phyloP scores from a whole-genome alignment of 1,140 invertebrate species.

The Neuroterus valhalla region DNA sequence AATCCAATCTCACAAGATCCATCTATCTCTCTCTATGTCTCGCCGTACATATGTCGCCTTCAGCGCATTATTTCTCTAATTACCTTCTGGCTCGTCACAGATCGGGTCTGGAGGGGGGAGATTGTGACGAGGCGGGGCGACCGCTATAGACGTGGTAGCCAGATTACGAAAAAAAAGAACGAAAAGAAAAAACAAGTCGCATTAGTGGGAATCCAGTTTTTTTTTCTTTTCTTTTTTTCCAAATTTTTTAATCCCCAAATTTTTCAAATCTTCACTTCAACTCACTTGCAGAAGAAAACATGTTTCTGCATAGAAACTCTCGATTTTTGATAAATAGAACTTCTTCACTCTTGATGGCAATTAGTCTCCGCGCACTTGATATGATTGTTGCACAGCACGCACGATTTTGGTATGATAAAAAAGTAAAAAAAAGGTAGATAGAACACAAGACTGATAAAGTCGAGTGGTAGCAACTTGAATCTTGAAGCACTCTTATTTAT shows the following conservation, averaged over 20 bases:
- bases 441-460: no score
- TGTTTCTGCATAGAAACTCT: no score
- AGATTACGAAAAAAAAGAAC: background rate
- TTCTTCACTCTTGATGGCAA: no score
- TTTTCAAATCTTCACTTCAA: background rate
- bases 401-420: conserved; percentile 16
- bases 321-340: no score
- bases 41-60: conserved; percentile 4
- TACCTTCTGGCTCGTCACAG: background rate
- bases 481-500: conserved; percentile 33
- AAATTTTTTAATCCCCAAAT: background rate
- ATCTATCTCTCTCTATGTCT: conserved; percentile 5
- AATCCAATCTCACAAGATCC: no score
- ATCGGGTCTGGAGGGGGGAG: conserved; percentile 7
- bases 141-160: background rate
- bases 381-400: conserved; percentile 10
- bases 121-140: background rate
- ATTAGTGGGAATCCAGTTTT: background rate
- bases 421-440: conserved; percentile 26
- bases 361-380: background rate
- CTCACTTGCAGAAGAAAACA: no score
- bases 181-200: background rate
- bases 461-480: no score
- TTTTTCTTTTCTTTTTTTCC: background rate
- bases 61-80: conserved; percentile 20